Conservation (phyloP, 2,888 invertebrate genomes). For the Eilema sororculum region DNA sequence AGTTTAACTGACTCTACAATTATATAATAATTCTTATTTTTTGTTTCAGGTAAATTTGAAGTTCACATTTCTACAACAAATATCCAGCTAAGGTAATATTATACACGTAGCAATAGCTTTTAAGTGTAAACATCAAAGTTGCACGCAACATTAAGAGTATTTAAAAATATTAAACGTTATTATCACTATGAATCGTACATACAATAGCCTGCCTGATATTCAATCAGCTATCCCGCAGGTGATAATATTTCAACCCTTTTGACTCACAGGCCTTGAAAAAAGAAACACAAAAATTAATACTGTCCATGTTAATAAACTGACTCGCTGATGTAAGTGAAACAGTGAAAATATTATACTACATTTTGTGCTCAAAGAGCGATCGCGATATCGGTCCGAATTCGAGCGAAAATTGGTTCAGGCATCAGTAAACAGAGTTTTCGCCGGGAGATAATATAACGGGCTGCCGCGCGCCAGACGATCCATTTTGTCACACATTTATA, state of each 20-base stretch:
- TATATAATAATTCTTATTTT: background rate
- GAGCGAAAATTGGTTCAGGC: constrained; percentile 28
- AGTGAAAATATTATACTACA: constrained; percentile 23
- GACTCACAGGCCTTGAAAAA: background rate
- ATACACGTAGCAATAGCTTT: background rate
- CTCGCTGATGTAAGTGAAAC: constrained; percentile 8
- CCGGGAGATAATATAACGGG: constrained; percentile 27
- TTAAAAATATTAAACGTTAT: no score
- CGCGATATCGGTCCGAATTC: constrained; percentile 22
- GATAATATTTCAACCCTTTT: background rate
- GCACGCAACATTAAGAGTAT: no score
- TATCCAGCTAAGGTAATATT: background rate
- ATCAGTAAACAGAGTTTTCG: constrained; percentile 32
- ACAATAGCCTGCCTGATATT: no score
- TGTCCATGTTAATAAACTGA: constrained; percentile 9
- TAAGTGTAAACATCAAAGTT: background rate
- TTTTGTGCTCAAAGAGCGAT: constrained; percentile 26
- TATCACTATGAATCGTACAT: background rate
- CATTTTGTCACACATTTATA: background rate
- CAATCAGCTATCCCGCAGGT: background rate
- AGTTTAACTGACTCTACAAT: no score
- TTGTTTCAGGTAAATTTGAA: background rate
- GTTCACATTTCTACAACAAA: background rate
- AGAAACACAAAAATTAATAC: background rate
- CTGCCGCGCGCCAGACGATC: background rate